These are phyloP conservation scores for Apodemus speciosus DNA, from an alignment of 2,113 vertebrate species.

Conservation along the genomic window DNA sequence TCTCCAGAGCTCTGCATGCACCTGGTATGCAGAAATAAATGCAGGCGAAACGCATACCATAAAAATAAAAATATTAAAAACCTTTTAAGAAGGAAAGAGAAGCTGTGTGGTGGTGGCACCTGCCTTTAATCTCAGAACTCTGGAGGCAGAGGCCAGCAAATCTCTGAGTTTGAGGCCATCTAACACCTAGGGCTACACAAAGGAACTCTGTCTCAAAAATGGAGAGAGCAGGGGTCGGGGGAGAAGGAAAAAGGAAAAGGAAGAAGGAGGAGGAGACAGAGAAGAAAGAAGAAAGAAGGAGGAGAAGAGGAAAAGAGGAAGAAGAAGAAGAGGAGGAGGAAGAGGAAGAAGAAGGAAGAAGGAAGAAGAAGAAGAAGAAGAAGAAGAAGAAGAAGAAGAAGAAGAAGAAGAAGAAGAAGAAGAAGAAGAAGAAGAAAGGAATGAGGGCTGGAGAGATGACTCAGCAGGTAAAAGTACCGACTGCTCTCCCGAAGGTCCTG, in stretches of 20 bases:
- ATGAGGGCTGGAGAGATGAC: too few relatives aligned
- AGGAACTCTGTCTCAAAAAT: neutral
- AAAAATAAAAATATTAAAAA: neutral
- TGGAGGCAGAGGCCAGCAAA: neutral
- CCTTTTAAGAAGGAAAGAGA: neutral
- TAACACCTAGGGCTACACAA: neutral
- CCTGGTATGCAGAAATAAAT: neutral
- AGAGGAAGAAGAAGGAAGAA: too few relatives aligned
- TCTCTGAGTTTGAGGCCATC: neutral
- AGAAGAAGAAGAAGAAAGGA: too few relatives aligned
- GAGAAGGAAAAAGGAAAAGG: too few relatives aligned
- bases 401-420: neutral
- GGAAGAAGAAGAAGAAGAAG: fast-evolving
- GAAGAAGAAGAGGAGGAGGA: neutral
- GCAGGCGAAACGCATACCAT: neutral
- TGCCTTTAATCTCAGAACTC: neutral
- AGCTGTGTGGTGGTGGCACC: neutral
- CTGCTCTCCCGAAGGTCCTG: too few relatives aligned
- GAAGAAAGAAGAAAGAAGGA: too few relatives aligned
- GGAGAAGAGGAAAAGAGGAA: too few relatives aligned
- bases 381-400: neutral
- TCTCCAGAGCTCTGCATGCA: neutral
- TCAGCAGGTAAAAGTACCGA: too few relatives aligned
- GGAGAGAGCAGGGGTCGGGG: too few relatives aligned
- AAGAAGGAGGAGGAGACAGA: too few relatives aligned